Evolutionary conservation across 2,113 vertebrate genomes (phyloP), one percentile per base, ranked within the genome.

Genomic region (Eolophus roseicapilla): DNA sequence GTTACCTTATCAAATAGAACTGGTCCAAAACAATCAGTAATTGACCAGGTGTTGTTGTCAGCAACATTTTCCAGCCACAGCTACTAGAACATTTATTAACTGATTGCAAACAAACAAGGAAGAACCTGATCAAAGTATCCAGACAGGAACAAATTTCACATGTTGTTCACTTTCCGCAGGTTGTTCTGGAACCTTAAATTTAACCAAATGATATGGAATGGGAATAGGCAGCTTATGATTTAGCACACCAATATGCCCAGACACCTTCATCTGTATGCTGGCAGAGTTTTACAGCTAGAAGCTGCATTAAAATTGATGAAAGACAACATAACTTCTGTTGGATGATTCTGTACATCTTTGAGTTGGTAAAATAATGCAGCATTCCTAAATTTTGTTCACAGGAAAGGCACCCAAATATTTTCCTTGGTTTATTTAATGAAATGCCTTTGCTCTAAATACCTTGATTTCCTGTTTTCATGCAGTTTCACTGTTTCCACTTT

Each of bases 251-350:
- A 91, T 62, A 59, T 67, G 37, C 74, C 68, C 96, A 97, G 95
- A 74, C 80, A 96, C 92, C 96, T 97, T 97, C 94, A 95, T 97
- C 92, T 92, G 83, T 95, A 88, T 97, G 94, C 96, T 96, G 88
- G 85, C 74, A 90, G 70, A 55, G 88, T 86, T 95, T 90, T 86
- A 74, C 64, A 68, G 86, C 46, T 64, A 87, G 68, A 92, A 96
- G 78, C 83, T 87, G 92, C 85, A 96, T 95, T 84, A 92, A 95
- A 96, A 96, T 89, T 85, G 78, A 95, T 94, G 89, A 90, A 96
- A 75, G 88, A 53, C 71, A 87, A 70, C 5, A 7, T 44, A 87
- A 83, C 71, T 96, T 77, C 44, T 88, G 17, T 35, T 68, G 78
- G 68, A 55, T 37, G 57, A 55, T 77, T 76, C 84, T 65, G 31